Evolutionary conservation across 2,113 vertebrate genomes (phyloP), one percentile per base, ranked within the genome.

Genomic region (Collichthys lucidus): DNA sequence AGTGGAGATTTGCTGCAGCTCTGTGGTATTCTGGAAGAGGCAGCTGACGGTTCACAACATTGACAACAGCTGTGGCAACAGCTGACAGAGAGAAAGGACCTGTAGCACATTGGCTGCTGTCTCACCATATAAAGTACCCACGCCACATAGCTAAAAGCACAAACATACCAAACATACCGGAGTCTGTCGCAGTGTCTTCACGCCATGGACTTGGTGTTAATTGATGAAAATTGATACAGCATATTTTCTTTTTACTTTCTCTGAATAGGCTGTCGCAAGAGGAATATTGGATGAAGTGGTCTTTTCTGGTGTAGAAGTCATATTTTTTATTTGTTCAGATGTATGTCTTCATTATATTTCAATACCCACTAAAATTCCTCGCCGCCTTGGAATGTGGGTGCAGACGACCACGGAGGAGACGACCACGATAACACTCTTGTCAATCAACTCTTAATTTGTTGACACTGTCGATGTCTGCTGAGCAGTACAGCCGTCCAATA

Each of bases 41-140:
- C 91, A 89, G 89, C 88, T 89, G 87, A 81, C 63, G 35, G 8
- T 79, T 78, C 20, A 1, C 55, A 42, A 74, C 84, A 47, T 84
- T 72, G 80, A 87, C 76, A 84, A 53, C 88, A n/a, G n/a, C n/a
- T n/a, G n/a, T n/a, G n/a, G n/a, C n/a, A n/a, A n/a, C n/a, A 93
- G 91, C 92, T 89, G 89, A 84, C 62, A 22, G 74, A 77, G 82
- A 74, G 83, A 89, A 22, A 56, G 63, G 63, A 74, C 62, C 61
- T 71, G 79, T 73, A 82, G 74, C 71, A 67, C 55, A 84, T 44
- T 26, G 66, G 80, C 74, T 86, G 83, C 74, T 47, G 44, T 60
- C 74, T 77, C 56, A 59, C 64, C 81, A 67, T 35, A 68, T 71
- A 89, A 72, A 86, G 87, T 79, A 57, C 44, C 74, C 69, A 52